Percentiles rank a stretch among this genome's conserved stretches.
Conservation (phyloP, 2,113 vertebrate genomes). For the Gadus chalcogrammus region DNA sequence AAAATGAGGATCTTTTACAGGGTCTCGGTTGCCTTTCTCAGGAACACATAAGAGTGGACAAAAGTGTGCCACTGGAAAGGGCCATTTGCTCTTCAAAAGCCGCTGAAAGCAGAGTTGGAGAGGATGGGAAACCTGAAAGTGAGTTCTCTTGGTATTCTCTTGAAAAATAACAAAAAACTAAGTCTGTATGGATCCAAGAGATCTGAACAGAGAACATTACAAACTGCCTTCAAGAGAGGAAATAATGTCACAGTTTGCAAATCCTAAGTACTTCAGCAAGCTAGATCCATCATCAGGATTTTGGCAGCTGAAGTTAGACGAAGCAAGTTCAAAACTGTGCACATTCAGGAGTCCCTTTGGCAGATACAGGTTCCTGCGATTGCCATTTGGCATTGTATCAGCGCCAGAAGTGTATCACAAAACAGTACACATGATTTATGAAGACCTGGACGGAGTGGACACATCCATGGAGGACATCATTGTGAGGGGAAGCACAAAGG, state of each 20-base stretch:
- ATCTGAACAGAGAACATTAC: constrained; percentile 38
- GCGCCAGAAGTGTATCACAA: constrained; percentile 20
- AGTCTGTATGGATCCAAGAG: constrained; percentile 21
- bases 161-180: too few species aligned
- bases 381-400: constrained; percentile 13
- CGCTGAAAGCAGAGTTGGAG: too few species aligned
- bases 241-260: constrained; percentile 36
- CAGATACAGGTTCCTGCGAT: constrained; percentile 17
- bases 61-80: too few species aligned
- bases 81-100: too few species aligned
- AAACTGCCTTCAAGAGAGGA: constrained; percentile 27
- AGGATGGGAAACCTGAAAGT: too few species aligned
- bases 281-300: constrained; percentile 28
- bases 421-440: too few species aligned
- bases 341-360: neutral
- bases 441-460: neutral
- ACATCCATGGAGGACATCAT: constrained; percentile 27
- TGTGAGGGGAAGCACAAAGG: too few species aligned
- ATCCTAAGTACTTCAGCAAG: constrained; percentile 33
- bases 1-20: too few species aligned
- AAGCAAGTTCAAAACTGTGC: constrained; percentile 18
- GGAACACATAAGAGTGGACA: too few species aligned
- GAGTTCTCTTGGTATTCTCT: too few species aligned
- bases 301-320: constrained; percentile 32
- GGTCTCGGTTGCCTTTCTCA: too few species aligned